A percentile compares a stretch with the other conserved stretches of the same genome.
phyloP scores from a whole-genome alignment of 2,888 invertebrate species.

The Tipula vernalis region DNA sequence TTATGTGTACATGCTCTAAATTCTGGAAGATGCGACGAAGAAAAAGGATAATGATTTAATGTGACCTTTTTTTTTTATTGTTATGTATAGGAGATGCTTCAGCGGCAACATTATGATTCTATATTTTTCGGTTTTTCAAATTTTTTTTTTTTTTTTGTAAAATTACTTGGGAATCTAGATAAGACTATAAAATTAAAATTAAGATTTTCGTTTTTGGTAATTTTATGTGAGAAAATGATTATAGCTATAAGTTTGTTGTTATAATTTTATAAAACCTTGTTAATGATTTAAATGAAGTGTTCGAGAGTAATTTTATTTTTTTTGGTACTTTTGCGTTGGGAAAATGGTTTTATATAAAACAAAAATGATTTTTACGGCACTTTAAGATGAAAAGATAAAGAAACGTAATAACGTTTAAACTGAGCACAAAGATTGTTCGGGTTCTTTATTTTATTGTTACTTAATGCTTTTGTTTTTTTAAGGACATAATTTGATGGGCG shows the following conservation, averaged over 20 bases:
- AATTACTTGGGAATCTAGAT: neutral
- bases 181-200: neutral
- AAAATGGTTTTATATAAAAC: neutral
- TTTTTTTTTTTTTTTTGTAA: neutral
- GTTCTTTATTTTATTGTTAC: neutral
- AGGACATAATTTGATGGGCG: neutral
- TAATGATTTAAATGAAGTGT: constrained; percentile 4
- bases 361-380: neutral
- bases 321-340: neutral
- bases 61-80: neutral
- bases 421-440: neutral
- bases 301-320: neutral
- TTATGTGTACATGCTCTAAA: neutral
- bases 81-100: neutral
- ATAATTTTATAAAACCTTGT: neutral
- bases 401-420: neutral
- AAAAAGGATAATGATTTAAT: neutral
- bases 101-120: neutral
- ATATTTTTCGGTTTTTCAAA: neutral
- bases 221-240: neutral
- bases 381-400: neutral
- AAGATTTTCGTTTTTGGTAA: neutral
- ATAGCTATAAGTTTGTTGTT: neutral
- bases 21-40: neutral
- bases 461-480: neutral